Percentiles rank a stretch among this genome's conserved stretches.
phyloP scores from a whole-genome alignment of 1,140 invertebrate genomes.

The Thrips palmi region DNA sequence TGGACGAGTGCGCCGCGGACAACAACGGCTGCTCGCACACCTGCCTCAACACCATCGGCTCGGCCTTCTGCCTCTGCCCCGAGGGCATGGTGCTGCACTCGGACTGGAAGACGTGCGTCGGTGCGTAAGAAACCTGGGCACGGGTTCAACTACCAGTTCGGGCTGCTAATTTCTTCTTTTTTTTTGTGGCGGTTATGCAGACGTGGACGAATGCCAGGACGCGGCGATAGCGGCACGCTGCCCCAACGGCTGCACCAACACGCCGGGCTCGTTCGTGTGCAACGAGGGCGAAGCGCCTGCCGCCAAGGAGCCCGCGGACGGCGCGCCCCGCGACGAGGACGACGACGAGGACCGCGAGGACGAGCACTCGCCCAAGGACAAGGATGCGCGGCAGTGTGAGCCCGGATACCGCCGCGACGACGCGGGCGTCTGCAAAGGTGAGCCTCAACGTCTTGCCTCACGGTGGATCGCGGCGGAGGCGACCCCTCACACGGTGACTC shows the following conservation, averaged over 20 bases:
- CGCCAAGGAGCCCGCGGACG: no score
- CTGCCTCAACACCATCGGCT: conserved; percentile 50
- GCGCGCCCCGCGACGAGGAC: no score
- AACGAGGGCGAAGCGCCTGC: conserved; percentile 16
- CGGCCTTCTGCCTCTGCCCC: conserved; percentile 48
- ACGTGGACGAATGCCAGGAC: conserved; percentile 45
- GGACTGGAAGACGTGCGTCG: conserved; percentile 37
- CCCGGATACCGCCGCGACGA: conserved; percentile 30
- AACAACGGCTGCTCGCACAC: conserved; percentile 39
- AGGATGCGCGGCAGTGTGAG: conserved; percentile 25
- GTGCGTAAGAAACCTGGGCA: conserved; percentile 17
- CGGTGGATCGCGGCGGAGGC: no score
- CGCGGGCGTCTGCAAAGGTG: conserved; percentile 28
- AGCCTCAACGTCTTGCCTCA: conserved; percentile 23
- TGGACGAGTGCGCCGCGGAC: conserved; percentile 39
- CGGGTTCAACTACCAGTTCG: background rate
- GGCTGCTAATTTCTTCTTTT: conserved; percentile 8
- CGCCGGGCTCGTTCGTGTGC: conserved; percentile 34
- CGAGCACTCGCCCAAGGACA: conserved; percentile 21
- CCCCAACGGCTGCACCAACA: conserved; percentile 32
- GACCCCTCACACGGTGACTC: conserved; percentile 24
- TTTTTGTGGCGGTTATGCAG: conserved; percentile 22
- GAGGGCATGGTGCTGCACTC: conserved; percentile 33
- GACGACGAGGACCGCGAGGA: no score
- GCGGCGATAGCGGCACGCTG: conserved; percentile 30